phyloP scores from a whole-genome alignment of 2,113 vertebrate species.

The Felis catus region DNA sequence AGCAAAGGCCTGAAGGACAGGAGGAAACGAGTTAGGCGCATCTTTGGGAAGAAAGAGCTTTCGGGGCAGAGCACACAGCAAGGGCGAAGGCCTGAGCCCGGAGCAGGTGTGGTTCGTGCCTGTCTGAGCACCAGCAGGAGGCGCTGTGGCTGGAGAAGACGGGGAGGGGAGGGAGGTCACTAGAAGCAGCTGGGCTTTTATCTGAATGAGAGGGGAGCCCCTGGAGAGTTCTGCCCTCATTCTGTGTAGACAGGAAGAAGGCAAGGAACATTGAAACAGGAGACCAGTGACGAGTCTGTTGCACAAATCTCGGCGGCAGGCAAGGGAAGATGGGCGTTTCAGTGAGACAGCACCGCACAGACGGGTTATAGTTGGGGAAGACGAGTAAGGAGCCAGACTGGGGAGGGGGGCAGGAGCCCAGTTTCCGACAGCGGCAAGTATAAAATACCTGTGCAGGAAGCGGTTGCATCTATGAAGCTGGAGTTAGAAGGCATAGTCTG shows the following conservation, averaged over 20 bases:
- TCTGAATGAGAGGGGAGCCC: not conserved
- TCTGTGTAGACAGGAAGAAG: not conserved
- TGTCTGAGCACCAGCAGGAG: not conserved
- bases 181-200: not conserved
- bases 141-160: not conserved
- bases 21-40: not conserved
- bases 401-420: not conserved
- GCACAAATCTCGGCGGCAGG: not conserved
- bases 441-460: not conserved
- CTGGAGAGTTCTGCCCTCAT: not conserved
- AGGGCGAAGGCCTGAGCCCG: not conserved
- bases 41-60: not conserved
- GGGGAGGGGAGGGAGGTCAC: too few species aligned
- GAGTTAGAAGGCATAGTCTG: not conserved
- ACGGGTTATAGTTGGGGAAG: not conserved
- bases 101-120: not conserved
- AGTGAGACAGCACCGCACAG: not conserved
- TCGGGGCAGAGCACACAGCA: not conserved
- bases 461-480: not conserved
- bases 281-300: not conserved
- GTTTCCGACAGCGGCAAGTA: not conserved
- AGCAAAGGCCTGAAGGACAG: not conserved
- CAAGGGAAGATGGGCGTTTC: not conserved
- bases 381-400: not conserved
- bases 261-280: not conserved